Evolutionary conservation across 2,888 invertebrate genomes (phyloP), one percentile per base, ranked within the genome.

Genomic region (Desoria tigrina): DNA sequence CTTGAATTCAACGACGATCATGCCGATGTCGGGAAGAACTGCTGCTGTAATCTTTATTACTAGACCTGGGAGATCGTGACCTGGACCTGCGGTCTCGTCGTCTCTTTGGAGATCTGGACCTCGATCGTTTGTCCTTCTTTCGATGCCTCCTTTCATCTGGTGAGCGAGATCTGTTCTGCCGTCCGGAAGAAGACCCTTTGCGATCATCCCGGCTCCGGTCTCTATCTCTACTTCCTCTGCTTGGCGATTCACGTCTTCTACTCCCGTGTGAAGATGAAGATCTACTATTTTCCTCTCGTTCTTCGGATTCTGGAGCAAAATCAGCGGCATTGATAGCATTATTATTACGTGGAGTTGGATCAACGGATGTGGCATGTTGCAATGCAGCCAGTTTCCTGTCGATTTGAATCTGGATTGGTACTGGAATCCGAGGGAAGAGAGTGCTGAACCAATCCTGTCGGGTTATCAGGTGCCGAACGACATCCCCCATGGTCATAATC

Each of bases 371-470:
- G 23, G 74, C 65, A 62, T 87, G 83, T 82, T 85, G 85, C 78
- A 85, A 81, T 79, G 87, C 84, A 14, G 80, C 79, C 69, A 89
- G 79, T 81, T 87, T 89, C 77, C 87, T 87, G 78, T 94, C 94
- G 73, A 95, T 87, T 80, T 89, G 90, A 80, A 95, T 95, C 82
- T 87, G 86, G 77, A 98, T 96, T 26, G 98, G 97, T 66, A 99
- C 98, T 0, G 99, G 99, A 80, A 99, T 98, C 74, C 99, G 86
- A 0, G 99, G 99, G 80, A 99, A 99, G 21, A 99, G 84, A 0
- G 99, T 99, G 49, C 94, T 93, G 82, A 96, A 99, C 98, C 99
- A 99, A 80, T 99, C 99, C 65, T 99, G 84, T 80, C 98, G 96
- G 65, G 92, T 89, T 61, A 98, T 84, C 86, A 94, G 94, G 80